Percentiles rank a stretch among this genome's conserved stretches.
phyloP scores from a whole-genome alignment of 2,888 invertebrate genomes.

The Cheilosia urbana region DNA sequence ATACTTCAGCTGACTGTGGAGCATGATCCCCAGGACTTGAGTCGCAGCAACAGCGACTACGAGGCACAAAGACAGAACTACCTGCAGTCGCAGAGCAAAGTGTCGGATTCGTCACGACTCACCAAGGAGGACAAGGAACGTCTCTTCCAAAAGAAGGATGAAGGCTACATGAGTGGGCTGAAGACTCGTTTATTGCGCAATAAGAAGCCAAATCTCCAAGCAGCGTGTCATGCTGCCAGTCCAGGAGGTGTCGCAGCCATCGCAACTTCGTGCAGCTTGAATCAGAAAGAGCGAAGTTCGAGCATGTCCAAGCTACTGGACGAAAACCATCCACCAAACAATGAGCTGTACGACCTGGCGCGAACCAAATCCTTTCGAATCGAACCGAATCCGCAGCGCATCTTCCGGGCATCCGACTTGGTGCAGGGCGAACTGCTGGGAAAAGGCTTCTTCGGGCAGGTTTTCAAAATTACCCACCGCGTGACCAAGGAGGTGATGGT shows the following conservation, averaged over 20 bases:
- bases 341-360: constrained; percentile 88
- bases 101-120: constrained; percentile 84
- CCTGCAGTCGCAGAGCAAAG: constrained; percentile 80
- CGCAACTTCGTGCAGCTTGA: constrained; percentile 80
- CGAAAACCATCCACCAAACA: constrained; percentile 85
- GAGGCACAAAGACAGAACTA: constrained; percentile 79
- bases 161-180: constrained; percentile 86
- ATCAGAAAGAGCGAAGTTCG: constrained; percentile 92
- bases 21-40: constrained; percentile 92
- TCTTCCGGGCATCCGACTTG: constrained; percentile 96
- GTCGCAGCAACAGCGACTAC: constrained; percentile 85
- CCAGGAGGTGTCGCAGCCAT: constrained; percentile 33
- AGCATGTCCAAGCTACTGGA: constrained; percentile 93
- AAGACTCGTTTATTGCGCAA: constrained; percentile 86
- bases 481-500: constrained; percentile 97
- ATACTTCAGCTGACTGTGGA: constrained; percentile 94
- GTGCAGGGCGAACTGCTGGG: constrained; percentile 95
- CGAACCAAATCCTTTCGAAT: constrained; percentile 94
- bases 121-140: constrained; percentile 83
- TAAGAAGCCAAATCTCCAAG: constrained; percentile 84
- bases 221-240: constrained; percentile 14
- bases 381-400: constrained; percentile 87
- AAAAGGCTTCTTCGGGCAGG: constrained; percentile 97
- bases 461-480: constrained; percentile 95
- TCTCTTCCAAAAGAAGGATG: constrained; percentile 82